phyloP scores from a whole-genome alignment of 2,888 invertebrate species.

The Trissoscelio sp. region DNA sequence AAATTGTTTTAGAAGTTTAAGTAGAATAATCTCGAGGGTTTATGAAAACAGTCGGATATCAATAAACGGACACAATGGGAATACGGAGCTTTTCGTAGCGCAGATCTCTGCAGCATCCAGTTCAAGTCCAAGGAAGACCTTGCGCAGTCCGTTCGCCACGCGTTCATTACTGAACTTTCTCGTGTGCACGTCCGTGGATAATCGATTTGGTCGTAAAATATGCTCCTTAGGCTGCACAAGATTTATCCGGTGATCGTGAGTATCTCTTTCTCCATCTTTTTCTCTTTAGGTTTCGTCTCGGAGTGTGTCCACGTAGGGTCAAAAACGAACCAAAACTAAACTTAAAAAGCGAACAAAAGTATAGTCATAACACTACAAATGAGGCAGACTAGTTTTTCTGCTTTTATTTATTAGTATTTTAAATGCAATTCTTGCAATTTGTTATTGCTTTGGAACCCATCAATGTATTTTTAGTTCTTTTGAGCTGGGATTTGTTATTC shows the following conservation, averaged over 20 bases:
- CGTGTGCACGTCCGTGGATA: conserved; percentile 77
- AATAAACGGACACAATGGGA: conserved; percentile 42
- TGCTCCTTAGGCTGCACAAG: conserved; percentile 74
- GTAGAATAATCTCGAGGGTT: neutral
- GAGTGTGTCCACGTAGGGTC: conserved; percentile 35
- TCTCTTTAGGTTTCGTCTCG: conserved; percentile 55
- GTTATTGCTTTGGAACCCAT: too few relatives aligned
- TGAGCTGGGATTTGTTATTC: too few relatives aligned
- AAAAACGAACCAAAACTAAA: conserved; percentile 50
- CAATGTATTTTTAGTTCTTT: too few relatives aligned
- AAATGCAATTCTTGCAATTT: too few relatives aligned
- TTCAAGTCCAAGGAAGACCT: conserved; percentile 75
- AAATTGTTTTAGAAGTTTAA: neutral
- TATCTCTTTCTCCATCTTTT: conserved; percentile 65
- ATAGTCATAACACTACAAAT: too few relatives aligned
- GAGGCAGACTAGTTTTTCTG: too few relatives aligned
- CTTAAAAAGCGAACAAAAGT: too few relatives aligned
- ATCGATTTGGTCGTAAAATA: conserved; percentile 78
- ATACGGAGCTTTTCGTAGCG: conserved; percentile 39
- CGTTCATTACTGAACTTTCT: conserved; percentile 74
- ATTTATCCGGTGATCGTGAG: conserved; percentile 67
- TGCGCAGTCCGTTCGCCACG: conserved; percentile 74
- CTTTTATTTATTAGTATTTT: too few relatives aligned
- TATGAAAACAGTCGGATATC: conserved; percentile 28
- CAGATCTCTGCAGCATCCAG: conserved; percentile 67